A percentile compares a stretch with the other conserved stretches of the same genome.
Evolutionary conservation across 2,888 invertebrate species (phyloP).

Genomic region (Eupeodes latifasciatus): DNA sequence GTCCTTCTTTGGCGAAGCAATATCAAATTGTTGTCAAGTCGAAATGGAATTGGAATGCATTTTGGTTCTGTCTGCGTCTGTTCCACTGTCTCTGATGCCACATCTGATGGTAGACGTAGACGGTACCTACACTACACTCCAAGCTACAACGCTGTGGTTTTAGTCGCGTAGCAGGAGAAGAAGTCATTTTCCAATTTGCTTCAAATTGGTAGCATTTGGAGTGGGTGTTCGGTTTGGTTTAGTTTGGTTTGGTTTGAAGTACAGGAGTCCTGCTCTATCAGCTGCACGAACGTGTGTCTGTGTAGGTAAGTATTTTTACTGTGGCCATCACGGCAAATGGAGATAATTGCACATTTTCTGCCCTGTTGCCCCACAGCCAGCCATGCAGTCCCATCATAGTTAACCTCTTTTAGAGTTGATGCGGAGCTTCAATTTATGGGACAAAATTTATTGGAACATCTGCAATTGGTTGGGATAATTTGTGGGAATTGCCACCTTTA

Average conservation of each 20-base stretch:
- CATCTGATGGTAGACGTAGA: conserved; percentile 26
- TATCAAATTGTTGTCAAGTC: conserved; percentile 44
- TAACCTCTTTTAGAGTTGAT: conserved; percentile 65
- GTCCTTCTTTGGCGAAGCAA: background rate
- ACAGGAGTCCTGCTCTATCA: conserved; percentile 40
- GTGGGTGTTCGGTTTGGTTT: conserved; percentile 63
- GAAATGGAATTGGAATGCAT: conserved; percentile 62
- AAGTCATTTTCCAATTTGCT: conserved; percentile 74
- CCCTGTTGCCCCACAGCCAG: conserved; percentile 20
- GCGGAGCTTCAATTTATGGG: conserved; percentile 71
- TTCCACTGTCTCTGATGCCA: background rate
- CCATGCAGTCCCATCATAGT: conserved; percentile 31
- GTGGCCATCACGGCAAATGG: conserved; percentile 75
- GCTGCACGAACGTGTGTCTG: conserved; percentile 27
- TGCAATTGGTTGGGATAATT: conserved; percentile 75
- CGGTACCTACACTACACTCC: background rate
- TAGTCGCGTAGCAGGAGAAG: conserved; percentile 31
- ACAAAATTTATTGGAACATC: conserved; percentile 77
- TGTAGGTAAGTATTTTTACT: conserved; percentile 54
- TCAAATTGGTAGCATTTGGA: conserved; percentile 74
- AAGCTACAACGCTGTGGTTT: background rate
- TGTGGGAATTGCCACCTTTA: conserved; percentile 76
- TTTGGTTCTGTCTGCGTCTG: conserved; percentile 26
- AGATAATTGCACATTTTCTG: conserved; percentile 71
- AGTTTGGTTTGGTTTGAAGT: background rate